Base-by-base conservation (phyloP, 2,113 vertebrate species). In the Zapus hudsonius region DNA sequence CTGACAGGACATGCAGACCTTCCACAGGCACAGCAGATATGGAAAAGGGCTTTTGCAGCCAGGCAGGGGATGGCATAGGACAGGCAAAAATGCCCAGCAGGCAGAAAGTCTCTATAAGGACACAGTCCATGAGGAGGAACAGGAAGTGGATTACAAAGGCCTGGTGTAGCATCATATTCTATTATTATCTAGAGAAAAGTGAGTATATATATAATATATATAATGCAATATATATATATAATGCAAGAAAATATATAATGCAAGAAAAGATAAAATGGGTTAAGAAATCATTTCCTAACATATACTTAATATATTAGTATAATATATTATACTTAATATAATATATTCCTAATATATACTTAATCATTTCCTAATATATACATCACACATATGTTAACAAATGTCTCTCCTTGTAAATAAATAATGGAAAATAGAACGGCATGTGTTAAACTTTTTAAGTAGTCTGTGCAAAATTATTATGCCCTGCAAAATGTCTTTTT, bases 381-480 rank as follows among this genome's bases (percentile, higher is more conserved):
- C 75, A 92, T 20, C 70, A 91, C 78, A 85, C 74, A 79, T 38
- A 25, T 66, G 67, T 69, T n/a, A n/a, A n/a, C n/a, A n/a, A 29
- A n/a, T 47, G 92, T 87, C 82, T 82, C 66, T 94, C 52, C 76
- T 82, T 66, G 52, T 82, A 95, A 92, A 95, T 76, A 96, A 95
- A 88, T 75, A 92, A 92, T 13, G 40, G 64, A 90, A 94, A 85
- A 91, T 12, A 96, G 64, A 96, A 96, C 29, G 84, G 64, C 76
- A 66, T 22, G 36, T 19, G 7, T 29, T 76, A 72, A 79, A 67
- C 61, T 90, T 63, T 74, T 80, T 0, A 80, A 76, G 36, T 69
- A 80, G 55, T 61, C 29, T 69, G 5, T 70, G 63, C 57, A 92
- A 47, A 96, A 90, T 7, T 3, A 36, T 78, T 0, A 25, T 70